Base-by-base conservation (phyloP, 1,140 invertebrate genomes). In the Eulimnadia texana region DNA sequence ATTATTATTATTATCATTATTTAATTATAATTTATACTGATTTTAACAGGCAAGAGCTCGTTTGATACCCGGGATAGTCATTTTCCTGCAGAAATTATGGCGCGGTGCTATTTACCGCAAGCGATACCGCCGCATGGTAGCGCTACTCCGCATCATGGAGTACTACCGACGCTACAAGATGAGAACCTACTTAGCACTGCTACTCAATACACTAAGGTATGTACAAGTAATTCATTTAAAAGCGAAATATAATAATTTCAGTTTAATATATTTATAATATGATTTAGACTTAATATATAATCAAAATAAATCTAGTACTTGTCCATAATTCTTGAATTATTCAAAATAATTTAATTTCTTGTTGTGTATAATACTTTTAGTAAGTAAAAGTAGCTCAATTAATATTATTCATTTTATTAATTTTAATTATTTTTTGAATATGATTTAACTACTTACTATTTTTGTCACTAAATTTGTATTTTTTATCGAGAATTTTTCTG, bases 41-140 rank as follows among this genome's bases (percentile, higher is more conserved):
- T 20, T 22, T 58, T 24, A 51, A 25, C 60, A 79, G 76, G 79
- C 83, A 50, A 77, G 88, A 63, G 85, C 84, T 57, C 82, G 85
- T 60, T 79, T 89, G 64, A 86, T 98, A 53, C 92, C 92, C 0
- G 82, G 83, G 49, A 93, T 98, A 66, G 90, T 93, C 27, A 81
- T 90, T 10, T 79, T 96, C 64, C 75, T 98, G 59, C 94, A 98
- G 77, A 98, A 96, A 76, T 85, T 90, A 72, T 93, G 90, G 82
- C 78, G 93, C 65, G 94, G 92, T 58, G 79, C 82, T 50, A 66
- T 90, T 23, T 90, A 88, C 1, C 74, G 93, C 11, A 78, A 80
- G 68, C 79, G 82, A 52, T 95, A 88, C 71, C 84, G 84, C 68
- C 83, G 84, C 71, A 85, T 97, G 80, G 82, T 83, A 71, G 93